Evolutionary conservation across 1,140 invertebrate species (phyloP).

Genomic region (Drosophila tani): DNA sequence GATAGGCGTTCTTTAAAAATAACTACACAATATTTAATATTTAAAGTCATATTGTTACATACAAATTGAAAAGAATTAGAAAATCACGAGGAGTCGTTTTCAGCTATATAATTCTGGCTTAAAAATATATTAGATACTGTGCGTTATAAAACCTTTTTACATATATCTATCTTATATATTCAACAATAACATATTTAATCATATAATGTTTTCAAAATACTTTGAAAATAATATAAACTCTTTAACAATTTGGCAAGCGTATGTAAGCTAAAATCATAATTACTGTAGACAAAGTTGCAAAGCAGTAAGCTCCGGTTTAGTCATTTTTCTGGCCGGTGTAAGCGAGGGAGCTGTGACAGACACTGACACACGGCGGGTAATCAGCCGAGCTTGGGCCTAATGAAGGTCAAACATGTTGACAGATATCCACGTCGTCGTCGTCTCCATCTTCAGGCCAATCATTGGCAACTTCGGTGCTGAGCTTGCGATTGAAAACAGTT

Average conservation of each 20-base stretch:
- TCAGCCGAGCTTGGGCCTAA: conserved; percentile 48
- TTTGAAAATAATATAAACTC: too few species aligned
- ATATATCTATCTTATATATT: too few species aligned
- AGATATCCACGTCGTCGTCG: conserved; percentile 26
- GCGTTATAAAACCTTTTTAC: too few species aligned
- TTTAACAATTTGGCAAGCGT: not conserved
- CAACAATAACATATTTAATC: too few species aligned
- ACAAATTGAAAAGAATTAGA: not conserved
- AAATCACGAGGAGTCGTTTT: not conserved
- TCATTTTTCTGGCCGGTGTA: conserved; percentile 18
- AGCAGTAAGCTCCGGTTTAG: not conserved
- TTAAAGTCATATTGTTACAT: too few species aligned
- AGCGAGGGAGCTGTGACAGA: conserved; percentile 4
- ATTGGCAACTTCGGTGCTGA: conserved; percentile 17
- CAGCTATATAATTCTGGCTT: not conserved
- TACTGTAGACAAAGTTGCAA: not conserved
- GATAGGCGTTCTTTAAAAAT: too few species aligned
- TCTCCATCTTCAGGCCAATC: conserved; percentile 21
- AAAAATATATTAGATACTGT: not conserved
- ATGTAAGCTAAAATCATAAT: not conserved
- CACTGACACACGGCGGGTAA: conserved; percentile 44
- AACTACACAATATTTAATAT: too few species aligned
- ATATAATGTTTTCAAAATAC: too few species aligned
- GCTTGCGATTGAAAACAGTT: conserved; percentile 34
- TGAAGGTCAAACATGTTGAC: conserved; percentile 71